Conservation (phyloP, 2,888 invertebrate genomes). For the Operophtera brumata region DNA sequence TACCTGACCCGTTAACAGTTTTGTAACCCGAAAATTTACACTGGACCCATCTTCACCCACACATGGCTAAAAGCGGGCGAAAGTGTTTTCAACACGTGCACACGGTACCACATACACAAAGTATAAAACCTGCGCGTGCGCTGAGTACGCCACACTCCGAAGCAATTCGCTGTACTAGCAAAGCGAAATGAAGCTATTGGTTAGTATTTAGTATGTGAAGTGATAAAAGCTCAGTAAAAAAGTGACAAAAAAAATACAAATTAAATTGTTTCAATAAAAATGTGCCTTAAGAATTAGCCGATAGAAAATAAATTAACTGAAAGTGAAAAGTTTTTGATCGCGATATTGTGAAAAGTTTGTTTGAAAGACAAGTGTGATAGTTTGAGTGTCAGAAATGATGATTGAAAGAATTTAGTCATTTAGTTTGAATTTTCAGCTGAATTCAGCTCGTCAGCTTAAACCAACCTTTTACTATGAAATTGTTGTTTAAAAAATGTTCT, state of each 20-base stretch:
- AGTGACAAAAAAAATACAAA: neutral
- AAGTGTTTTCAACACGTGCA: constrained; percentile 72
- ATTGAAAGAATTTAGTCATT: neutral
- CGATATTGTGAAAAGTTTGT: neutral
- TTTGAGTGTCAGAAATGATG: neutral
- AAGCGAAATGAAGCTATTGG: constrained; percentile 79
- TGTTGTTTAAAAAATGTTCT: too few relatives aligned
- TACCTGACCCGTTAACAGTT: neutral
- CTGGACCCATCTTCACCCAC: constrained; percentile 42
- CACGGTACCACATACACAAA: constrained; percentile 59
- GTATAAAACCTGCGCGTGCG: constrained; percentile 66
- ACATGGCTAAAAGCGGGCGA: constrained; percentile 58
- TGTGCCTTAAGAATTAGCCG: neutral
- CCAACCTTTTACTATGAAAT: too few relatives aligned
- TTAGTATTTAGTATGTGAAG: constrained; percentile 48
- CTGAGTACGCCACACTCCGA: constrained; percentile 62
- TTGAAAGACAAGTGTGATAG: constrained; percentile 4
- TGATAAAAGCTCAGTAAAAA: constrained; percentile 21
- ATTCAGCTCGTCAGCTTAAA: too few relatives aligned
- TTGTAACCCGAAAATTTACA: constrained; percentile 19
- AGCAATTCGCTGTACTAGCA: constrained; percentile 70
- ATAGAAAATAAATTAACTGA: neutral
- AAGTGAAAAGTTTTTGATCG: constrained; percentile 2
- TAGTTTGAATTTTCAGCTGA: neutral
- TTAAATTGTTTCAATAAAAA: neutral